Percentiles rank a stretch among this genome's conserved stretches.
Evolutionary conservation across 1,140 invertebrate species (phyloP).

Genomic region (Trachymyrmex septentrionalis): DNA sequence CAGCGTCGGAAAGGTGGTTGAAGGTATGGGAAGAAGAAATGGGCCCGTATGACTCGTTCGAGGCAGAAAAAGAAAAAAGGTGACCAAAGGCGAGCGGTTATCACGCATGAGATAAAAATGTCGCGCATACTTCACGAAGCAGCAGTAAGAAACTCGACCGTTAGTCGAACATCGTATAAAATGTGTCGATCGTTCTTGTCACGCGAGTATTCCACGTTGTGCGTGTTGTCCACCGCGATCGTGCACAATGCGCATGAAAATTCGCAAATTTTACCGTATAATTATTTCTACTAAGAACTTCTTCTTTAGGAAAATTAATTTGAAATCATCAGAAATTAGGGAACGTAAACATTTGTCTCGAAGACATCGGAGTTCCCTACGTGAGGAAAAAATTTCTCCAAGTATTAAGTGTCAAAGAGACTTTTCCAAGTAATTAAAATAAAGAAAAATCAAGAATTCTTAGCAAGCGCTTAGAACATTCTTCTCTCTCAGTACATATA

Average conservation of each 20-base stretch:
- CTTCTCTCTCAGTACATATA: background rate
- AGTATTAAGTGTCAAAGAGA: background rate
- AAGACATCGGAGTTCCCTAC: background rate
- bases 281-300: background rate
- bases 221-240: constrained; percentile 6
- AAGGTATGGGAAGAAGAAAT: constrained; percentile 42
- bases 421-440: background rate
- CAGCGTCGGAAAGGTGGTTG: constrained; percentile 32
- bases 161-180: constrained; percentile 57
- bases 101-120: constrained; percentile 56
- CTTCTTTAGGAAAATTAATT: background rate
- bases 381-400: background rate
- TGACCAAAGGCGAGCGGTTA: constrained; percentile 30
- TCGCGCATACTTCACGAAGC: constrained; percentile 40
- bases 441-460: background rate
- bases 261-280: constrained; percentile 4
- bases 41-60: background rate
- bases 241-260: background rate
- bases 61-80: background rate
- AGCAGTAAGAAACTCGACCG: constrained; percentile 22
- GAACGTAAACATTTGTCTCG: background rate
- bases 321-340: background rate
- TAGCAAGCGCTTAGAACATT: background rate
- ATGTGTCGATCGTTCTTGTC: constrained; percentile 62
- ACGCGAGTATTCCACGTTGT: constrained; percentile 58